Evolutionary conservation across 2,888 invertebrate genomes (phyloP).

Genomic region (Luperina testacea): DNA sequence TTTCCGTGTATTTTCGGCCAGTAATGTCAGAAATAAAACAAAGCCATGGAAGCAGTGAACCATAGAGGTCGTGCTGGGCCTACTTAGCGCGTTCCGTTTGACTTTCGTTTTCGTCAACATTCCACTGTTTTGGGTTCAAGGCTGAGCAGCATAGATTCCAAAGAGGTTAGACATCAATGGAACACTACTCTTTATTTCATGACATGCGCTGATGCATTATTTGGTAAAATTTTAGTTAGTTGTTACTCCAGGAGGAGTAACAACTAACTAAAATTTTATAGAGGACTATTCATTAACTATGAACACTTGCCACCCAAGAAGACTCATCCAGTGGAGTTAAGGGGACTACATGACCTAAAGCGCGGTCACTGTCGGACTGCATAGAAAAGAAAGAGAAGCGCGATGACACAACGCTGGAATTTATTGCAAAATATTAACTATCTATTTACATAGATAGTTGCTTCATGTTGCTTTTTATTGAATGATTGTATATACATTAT

Average conservation of each 20-base stretch:
- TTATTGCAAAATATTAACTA: too few relatives aligned
- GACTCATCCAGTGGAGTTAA: background rate
- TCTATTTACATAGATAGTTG: too few relatives aligned
- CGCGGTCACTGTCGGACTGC: too few relatives aligned
- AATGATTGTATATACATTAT: too few relatives aligned
- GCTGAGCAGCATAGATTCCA: conserved; percentile 65
- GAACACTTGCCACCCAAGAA: background rate
- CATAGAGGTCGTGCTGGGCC: conserved; percentile 57
- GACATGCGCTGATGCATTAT: background rate
- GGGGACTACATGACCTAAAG: too few relatives aligned
- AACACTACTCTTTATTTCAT: conserved; percentile 31
- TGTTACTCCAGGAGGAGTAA: too few relatives aligned
- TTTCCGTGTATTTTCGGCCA: conserved; percentile 17
- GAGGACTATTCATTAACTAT: background rate
- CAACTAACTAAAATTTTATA: too few relatives aligned
- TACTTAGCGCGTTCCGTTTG: conserved; percentile 65
- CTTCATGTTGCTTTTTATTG: too few relatives aligned
- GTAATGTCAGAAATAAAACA: conserved; percentile 51
- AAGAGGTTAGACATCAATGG: conserved; percentile 43
- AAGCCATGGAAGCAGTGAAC: conserved; percentile 48
- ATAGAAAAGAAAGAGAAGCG: too few relatives aligned
- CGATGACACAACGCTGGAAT: too few relatives aligned
- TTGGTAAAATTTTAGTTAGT: background rate
- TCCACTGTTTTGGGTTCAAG: conserved; percentile 85
- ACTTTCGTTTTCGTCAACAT: conserved; percentile 80